These are phyloP conservation scores for Diglossa brunneiventris DNA, from an alignment of 2,113 vertebrate genomes.

Conservation along the genomic window DNA sequence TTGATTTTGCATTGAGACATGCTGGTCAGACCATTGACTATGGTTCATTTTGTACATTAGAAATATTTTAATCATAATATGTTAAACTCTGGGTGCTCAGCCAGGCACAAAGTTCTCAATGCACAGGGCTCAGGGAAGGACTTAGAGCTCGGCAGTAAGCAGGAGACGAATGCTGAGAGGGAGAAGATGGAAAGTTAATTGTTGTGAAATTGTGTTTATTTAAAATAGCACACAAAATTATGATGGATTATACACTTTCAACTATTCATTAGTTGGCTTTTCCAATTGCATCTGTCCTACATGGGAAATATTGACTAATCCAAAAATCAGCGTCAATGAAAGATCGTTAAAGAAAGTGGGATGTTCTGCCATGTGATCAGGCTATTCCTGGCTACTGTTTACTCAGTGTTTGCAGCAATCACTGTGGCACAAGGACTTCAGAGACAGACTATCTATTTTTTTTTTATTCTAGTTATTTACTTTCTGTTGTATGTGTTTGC, in stretches of 20 bases:
- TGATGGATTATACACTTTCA: neutral
- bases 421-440: neutral
- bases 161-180: neutral
- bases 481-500: neutral
- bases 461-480: neutral
- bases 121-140: neutral
- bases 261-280: neutral
- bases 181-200: neutral
- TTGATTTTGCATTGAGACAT: neutral
- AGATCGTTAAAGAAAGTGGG: neutral
- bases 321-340: neutral
- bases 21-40: neutral
- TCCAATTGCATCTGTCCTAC: neutral
- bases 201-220: neutral
- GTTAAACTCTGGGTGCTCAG: neutral
- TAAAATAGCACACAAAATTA: neutral
- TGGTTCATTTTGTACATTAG: neutral
- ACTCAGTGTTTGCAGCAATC: neutral
- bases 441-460: neutral
- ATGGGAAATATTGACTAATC: neutral
- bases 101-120: neutral
- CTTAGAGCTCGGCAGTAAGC: neutral
- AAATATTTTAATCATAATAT: neutral
- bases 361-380: neutral
- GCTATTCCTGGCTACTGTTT: neutral